Base-by-base conservation (phyloP, 2,113 vertebrate species). In the Lycaon pictus region DNA sequence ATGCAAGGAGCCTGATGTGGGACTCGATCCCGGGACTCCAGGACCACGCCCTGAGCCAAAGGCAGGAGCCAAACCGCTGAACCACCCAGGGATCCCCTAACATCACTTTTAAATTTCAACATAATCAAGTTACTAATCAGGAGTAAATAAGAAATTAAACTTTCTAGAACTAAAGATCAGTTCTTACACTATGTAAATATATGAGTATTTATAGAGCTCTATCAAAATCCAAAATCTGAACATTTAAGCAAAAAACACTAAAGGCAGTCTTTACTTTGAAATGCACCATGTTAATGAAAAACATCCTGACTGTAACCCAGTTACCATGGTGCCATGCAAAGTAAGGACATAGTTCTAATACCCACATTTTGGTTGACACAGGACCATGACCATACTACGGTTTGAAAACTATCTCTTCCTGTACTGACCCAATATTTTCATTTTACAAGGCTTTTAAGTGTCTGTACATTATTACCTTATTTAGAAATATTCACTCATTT, bases 181-280 rank as follows among this genome's bases (percentile, higher is more conserved):
- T 93, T 90, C 27, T 90, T 81, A 83, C 8, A 69, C 79, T 88
- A 93, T 10, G 3, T 62, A 90, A 90, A 37, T 84, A 37, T 43
- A 69, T 0, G 63, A 11, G 17, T 71, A 94, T 90, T 96, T 90
- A 65, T 8, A 92, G 43, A 84, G 65, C 48, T 84, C 32, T 84
- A 37, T 71, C 43, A 95, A 71, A 97, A 81, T 79, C 72, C 62
- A 92, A 95, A 84, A 88, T 95, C 22, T 89, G 43, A 97, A 77
- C 27, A 81, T 63, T 93, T 86, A 72, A 79, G 23, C 82, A 88
- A 74, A 81, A 95, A 77, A 51, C 56, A 56, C 20, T 84, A 77
- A 0, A 77, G 37, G 35, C 22, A 72, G 37, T 84, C 60, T 16
- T 93, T 60, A 63, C 90, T 86, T 85, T 71, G 29, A 48, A 90